Evolutionary conservation across 2,888 invertebrate genomes (phyloP).

Genomic region (Anthophora plumipes): DNA sequence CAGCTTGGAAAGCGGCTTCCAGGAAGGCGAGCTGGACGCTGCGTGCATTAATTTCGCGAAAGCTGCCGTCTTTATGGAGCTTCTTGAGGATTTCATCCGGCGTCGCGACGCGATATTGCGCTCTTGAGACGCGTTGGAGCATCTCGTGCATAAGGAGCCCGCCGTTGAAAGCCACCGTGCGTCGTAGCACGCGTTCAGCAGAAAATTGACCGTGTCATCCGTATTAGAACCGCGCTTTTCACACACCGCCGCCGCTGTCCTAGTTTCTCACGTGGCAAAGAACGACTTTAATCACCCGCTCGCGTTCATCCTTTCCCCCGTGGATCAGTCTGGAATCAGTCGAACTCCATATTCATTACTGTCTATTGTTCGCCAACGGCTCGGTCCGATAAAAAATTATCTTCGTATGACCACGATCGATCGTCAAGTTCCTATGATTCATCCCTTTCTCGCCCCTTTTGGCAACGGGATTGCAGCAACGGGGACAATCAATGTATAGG

Average conservation of each 20-base stretch:
- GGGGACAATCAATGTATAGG: background rate
- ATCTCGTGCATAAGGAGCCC: constrained; percentile 6
- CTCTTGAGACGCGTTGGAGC: constrained; percentile 19
- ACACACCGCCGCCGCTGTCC: background rate
- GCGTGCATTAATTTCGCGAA: constrained; percentile 34
- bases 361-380: constrained; percentile 47
- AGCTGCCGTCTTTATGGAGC: constrained; percentile 17
- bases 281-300: constrained; percentile 42
- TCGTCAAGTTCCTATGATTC: constrained; percentile 8
- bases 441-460: constrained; percentile 7
- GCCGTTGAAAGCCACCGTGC: background rate
- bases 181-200: constrained; percentile 6
- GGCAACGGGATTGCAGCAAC: background rate
- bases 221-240: constrained; percentile 8
- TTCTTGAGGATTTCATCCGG: constrained; percentile 28
- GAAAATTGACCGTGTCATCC: constrained; percentile 44
- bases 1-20: background rate
- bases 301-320: constrained; percentile 17
- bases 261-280: constrained; percentile 18
- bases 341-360: constrained; percentile 59
- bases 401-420: constrained; percentile 46
- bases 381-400: constrained; percentile 55
- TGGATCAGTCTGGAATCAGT: constrained; percentile 29
- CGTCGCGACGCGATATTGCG: constrained; percentile 32
- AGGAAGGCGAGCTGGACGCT: background rate